Base-by-base conservation (phyloP, 2,113 vertebrate species). In the Misgurnus anguillicaudatus region DNA sequence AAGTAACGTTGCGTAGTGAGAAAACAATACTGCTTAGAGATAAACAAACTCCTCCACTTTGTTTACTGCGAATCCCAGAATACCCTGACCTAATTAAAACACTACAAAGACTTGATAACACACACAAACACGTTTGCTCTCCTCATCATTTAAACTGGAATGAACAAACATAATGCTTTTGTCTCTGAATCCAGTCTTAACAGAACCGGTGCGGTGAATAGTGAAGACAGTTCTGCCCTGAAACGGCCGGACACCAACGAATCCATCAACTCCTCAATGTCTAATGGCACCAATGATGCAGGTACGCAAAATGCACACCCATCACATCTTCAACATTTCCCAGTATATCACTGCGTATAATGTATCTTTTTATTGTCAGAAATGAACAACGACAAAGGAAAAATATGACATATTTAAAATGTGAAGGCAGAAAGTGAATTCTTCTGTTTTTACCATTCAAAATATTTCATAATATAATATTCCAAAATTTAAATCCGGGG, bases 241-340 rank as follows among this genome's bases (percentile, higher is more conserved):
- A 99, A 98, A 84, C 93, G 96, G 45, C 98, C 97, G 0, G 93
- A 97, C 84, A 98, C 98, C 82, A 95, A 95, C 0, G 98, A 99
- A 67, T 98, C 98, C 47, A 92, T 99, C 84, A 95, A 95, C 86
- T 99, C 98, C 11, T 96, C 96, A 78, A 95, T 99, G 93, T 99
- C 97, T 81, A 99, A 98, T 65, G 98, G 98, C 82, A 98, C 96
- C 85, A 98, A 95, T 4, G 96, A 98, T 80, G 93, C 97, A 87
- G 96, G 98, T 98, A 82, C 64, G 61, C 17, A 42, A 41, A 48
- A 38, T 6, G 47, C 58, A 64, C 45, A 38, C 39, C 19, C 36
- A 38, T 6, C 47, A n/a, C 9, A n/a, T 6, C 65, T 21, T 38
- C 6, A 41, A 66, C 24, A 41, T 19, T 13, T 45, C n/a, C n/a